Base-by-base conservation (phyloP, 2,113 vertebrate genomes). In the Gnathonemus echidnorhynchus region DNA sequence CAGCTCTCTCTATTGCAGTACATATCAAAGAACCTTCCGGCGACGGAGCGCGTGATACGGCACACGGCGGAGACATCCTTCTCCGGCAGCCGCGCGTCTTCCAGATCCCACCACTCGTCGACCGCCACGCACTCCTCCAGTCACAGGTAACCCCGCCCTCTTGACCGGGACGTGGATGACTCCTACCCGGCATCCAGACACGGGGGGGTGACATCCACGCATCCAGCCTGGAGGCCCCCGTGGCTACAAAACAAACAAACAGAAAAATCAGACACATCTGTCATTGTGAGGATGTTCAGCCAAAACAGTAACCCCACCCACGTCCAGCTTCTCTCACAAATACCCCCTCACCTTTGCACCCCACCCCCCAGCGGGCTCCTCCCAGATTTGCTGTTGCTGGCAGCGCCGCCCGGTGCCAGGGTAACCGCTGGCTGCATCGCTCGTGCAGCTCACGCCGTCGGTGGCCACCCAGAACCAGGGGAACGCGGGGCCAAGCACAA, bases 121-220 rank as follows among this genome's bases (percentile, higher is more conserved):
- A 98, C 98, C 90, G 97, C 97, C 94, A 98, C 98, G 45, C 98
- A 98, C 90, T 97, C 97, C 0, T 99, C 98, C 95, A 98, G 98
- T 94, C 96, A 97, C 94, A 96, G 96, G 97, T 97, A 94, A 88
- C 62, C 58, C 13, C 42, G 2, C 21, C n/a, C n/a, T 10, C 62
- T 49, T 46, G 17, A n/a, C 87, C 35, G 2, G 46, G n/a, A 27
- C n/a, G 0, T n/a, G 58, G 58, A 5, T 9, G 48, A 27, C 84
- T n/a, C 24, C 48, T 13, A 46, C 17, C 24, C 0, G 35, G 5
- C 39, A 31, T 35, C 66, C 66, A 11, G 66, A 27, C n/a, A 70
- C 1, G 52, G 27, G 10, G 62, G 8, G 11, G 10, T n/a, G 0
- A 45, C 83, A 85, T 24, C 42, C 66, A 11, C 27, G n/a, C n/a